Evolutionary conservation across 1,140 invertebrate species (phyloP).

Genomic region (Saxidomus purpurata): DNA sequence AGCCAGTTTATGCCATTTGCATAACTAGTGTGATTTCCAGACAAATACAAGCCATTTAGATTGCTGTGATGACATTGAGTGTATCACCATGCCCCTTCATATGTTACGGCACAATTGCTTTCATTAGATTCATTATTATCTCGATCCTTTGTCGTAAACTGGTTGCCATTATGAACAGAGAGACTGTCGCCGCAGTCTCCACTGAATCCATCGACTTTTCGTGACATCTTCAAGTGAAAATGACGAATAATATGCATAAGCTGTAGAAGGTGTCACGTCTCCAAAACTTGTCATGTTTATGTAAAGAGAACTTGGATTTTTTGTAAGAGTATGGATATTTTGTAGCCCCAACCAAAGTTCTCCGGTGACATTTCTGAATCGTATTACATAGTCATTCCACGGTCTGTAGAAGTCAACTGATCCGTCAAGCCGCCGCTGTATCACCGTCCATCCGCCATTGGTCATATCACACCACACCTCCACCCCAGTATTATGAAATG

Average conservation of each 20-base stretch:
- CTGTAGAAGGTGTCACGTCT: neutral
- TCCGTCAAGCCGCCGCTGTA: slow-evolving; percentile 89
- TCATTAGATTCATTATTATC: neutral
- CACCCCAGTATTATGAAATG: neutral
- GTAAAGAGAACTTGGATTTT: neutral
- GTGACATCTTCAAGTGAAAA: neutral
- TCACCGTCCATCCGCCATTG: slow-evolving; percentile 48
- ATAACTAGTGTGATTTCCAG: neutral
- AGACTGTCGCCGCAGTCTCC: neutral
- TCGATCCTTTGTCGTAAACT: slow-evolving; percentile 15
- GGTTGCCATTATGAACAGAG: neutral
- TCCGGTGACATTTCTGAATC: slow-evolving; percentile 94
- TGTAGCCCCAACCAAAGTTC: slow-evolving; percentile 85
- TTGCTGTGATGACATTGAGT: neutral
- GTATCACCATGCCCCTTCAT: slow-evolving; percentile 21
- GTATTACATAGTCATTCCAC: slow-evolving; percentile 97
- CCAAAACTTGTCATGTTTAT: slow-evolving; percentile 16
- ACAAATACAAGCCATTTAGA: neutral
- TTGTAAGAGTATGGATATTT: neutral
- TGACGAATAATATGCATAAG: neutral
- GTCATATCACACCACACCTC: slow-evolving; percentile 16
- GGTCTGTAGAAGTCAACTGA: slow-evolving; percentile 94
- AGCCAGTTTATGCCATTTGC: slow-evolving; percentile 22
- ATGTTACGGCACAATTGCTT: neutral
- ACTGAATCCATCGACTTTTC: neutral